A percentile compares a stretch with the other conserved stretches of the same genome.
Evolutionary conservation across 2,888 invertebrate genomes (phyloP).

Genomic region (Eurytoma adleriae): DNA sequence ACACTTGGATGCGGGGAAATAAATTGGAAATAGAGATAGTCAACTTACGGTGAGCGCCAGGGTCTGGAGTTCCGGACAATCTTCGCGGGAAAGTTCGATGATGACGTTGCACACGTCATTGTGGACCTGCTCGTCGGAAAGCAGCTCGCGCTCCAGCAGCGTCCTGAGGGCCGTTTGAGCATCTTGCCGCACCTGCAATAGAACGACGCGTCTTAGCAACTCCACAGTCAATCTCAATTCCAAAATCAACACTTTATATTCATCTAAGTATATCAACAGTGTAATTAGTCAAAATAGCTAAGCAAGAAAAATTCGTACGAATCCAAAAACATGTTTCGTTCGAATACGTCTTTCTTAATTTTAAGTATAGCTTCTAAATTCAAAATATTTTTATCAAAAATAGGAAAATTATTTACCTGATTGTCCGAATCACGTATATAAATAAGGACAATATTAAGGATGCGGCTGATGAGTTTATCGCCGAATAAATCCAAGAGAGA

Average conservation of each 20-base stretch:
- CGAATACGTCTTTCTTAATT: no score
- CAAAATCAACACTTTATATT: no score
- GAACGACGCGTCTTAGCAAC: constrained; percentile 11
- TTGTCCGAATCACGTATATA: constrained; percentile 80
- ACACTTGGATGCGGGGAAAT: neutral
- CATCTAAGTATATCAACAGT: no score
- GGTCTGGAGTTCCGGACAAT: constrained; percentile 78
- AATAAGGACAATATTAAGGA: constrained; percentile 81
- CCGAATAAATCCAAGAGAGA: constrained; percentile 76
- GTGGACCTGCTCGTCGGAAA: constrained; percentile 80
- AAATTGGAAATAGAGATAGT: neutral
- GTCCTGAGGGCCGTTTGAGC: constrained; percentile 81
- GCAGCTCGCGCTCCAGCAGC: constrained; percentile 81
- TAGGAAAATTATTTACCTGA: constrained; percentile 75
- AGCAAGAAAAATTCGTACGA: no score
- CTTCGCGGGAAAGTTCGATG: constrained; percentile 78
- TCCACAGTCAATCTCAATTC: no score
- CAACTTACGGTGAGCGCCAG: constrained; percentile 80
- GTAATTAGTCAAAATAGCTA: no score
- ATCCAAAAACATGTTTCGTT: no score
- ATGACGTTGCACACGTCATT: constrained; percentile 82
- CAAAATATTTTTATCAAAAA: neutral
- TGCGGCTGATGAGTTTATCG: constrained; percentile 76
- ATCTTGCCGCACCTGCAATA: constrained; percentile 80
- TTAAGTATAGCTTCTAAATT: no score